phyloP scores from a whole-genome alignment of 2,113 vertebrate species.

The Equus quagga region DNA sequence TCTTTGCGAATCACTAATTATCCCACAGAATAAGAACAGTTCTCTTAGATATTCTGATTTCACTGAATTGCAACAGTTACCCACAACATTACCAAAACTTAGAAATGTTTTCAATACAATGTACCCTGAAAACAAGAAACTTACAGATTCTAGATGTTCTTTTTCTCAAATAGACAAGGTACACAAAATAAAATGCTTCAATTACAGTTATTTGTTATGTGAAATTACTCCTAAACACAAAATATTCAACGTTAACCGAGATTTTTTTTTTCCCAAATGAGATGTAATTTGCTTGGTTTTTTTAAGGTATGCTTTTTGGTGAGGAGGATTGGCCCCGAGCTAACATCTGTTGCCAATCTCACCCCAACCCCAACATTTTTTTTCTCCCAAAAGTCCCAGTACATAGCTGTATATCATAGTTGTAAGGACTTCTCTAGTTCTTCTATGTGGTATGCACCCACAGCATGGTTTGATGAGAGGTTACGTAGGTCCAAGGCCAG shows the following conservation, averaged over 20 bases:
- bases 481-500: too few relatives aligned
- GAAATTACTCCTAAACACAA: neutral
- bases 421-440: too few relatives aligned
- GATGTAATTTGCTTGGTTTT: too few relatives aligned
- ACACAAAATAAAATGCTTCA: slow-evolving; percentile 27
- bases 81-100: neutral
- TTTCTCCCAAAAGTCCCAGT: too few relatives aligned
- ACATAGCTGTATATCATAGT: too few relatives aligned
- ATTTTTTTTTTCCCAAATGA: neutral
- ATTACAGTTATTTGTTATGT: neutral
- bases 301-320: too few relatives aligned
- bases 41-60: neutral
- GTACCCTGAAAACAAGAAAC: slow-evolving; percentile 2
- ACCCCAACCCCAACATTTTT: too few relatives aligned
- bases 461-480: too few relatives aligned
- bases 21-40: neutral
- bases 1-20: slow-evolving; percentile 49
- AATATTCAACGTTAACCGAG: neutral
- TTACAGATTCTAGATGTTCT: neutral
- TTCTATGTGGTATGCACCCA: too few relatives aligned
- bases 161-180: slow-evolving; percentile 32
- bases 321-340: too few relatives aligned
- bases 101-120: slow-evolving; percentile 29
- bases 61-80: slow-evolving; percentile 17
- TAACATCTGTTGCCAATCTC: too few relatives aligned